Conservation (phyloP, 2,888 invertebrate species). For the Lasioglossum figueresi region DNA sequence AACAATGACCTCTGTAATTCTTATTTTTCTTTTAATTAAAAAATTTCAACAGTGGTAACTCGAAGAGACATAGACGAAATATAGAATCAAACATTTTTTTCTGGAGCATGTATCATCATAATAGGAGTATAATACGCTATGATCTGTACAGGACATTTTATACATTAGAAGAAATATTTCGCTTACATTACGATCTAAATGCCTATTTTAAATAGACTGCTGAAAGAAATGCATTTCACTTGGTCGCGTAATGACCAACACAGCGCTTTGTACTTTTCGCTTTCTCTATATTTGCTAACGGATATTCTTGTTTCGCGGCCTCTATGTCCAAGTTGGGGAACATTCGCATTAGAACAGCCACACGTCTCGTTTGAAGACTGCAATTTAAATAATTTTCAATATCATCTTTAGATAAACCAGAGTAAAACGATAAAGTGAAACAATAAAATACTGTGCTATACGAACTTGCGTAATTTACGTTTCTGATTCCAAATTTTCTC, state of each 20-base stretch:
- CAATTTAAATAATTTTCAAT: constrained; percentile 57
- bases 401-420: background rate
- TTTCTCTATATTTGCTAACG: constrained; percentile 90
- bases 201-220: background rate
- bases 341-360: constrained; percentile 85
- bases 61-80: background rate
- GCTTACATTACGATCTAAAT: background rate
- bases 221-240: constrained; percentile 37
- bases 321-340: constrained; percentile 92
- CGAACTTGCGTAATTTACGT: constrained; percentile 86
- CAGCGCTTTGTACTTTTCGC: constrained; percentile 86
- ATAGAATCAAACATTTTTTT: background rate
- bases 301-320: constrained; percentile 89
- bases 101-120: background rate
- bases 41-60: background rate
- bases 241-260: constrained; percentile 87
- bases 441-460: constrained; percentile 6
- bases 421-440: background rate
- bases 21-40: constrained; percentile 6
- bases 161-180: background rate
- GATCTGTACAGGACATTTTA: background rate
- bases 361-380: constrained; percentile 79
- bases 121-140: background rate
- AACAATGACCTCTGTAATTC: constrained; percentile 5
- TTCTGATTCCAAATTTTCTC: constrained; percentile 88